Evolutionary conservation across 2,888 invertebrate species (phyloP), one percentile per base, ranked within the genome.

Genomic region (Hypercompe scribonia): DNA sequence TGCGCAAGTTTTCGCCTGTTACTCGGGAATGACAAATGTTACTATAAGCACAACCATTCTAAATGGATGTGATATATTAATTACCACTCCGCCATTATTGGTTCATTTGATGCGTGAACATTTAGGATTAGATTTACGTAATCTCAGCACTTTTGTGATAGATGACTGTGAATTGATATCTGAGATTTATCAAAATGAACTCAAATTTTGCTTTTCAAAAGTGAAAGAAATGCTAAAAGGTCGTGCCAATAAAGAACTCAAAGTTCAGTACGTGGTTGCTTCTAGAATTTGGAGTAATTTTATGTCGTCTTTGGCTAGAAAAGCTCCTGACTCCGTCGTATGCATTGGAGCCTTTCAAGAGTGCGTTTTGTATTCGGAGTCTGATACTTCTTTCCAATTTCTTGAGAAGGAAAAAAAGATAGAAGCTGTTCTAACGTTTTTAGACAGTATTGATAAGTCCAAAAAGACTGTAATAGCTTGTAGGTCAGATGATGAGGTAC

Each of bases 301-400:
- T 21, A 91, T 98, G 83, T 94, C 96, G 67, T 90, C 94, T 0
- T 93, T 98, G 39, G 93, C 96, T 0, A 93, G 92, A 63, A 94
- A 92, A 65, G 95, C 97, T 28, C 93, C 95, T 0, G 96, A 96
- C 84, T 97, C 97, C 0, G 93, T 97, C 1, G 91, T 98, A 8
- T 97, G 97, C 73, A 97, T 98, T 72, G 96, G 97, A 0, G 97
- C 97, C 34, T 97, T 97, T 81, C 96, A 97, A 81, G 98, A 98
- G 91, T 97, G 97, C 67, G 96, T 97, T 0, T 92, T 98, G 24
- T 98, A 97, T 90, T 97, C 97, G 81, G 96, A 88, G 92, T 96
- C 79, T 75, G 93, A 86, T n/a, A 93, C 92, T 28, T 85, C 90
- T 0, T 91, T 94, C 0, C 89, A 89, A 72, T 93, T 93, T 66